Conservation (phyloP, 2,797 vertebrate species). For the Denticeps clupeoides region DNA sequence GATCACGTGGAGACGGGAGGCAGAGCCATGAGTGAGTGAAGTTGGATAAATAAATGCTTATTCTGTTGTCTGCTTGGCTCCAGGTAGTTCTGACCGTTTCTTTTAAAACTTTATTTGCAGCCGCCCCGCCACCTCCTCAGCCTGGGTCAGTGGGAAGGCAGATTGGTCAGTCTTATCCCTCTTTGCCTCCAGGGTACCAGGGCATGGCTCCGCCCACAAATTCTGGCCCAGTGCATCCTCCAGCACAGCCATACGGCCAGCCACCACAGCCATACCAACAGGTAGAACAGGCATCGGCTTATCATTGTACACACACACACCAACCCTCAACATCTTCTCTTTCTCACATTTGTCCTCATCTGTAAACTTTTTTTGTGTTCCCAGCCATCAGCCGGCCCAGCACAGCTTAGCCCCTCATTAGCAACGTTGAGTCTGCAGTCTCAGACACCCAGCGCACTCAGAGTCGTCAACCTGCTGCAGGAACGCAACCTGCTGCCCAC, state of each 20-base stretch:
- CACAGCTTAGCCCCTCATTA: conserved; percentile 72
- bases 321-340: too few species aligned
- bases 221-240: conserved; percentile 51
- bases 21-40: conserved; percentile 68
- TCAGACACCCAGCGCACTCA: conserved; percentile 73
- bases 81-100: conserved; percentile 12
- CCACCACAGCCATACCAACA: conserved; percentile 72
- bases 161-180: conserved; percentile 74
- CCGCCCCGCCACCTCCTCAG: conserved; percentile 48
- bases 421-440: conserved; percentile 71
- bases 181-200: conserved; percentile 82
- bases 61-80: conserved; percentile 6
- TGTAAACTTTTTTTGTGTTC: neutral
- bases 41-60: neutral
- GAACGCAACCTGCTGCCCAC: conserved; percentile 84
- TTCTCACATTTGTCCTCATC: neutral
- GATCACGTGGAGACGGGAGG: conserved; percentile 77
- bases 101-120: conserved; percentile 46
- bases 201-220: conserved; percentile 49
- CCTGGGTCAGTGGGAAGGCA: conserved; percentile 61
- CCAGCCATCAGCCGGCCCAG: conserved; percentile 60
- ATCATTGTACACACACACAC: neutral
- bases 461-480: conserved; percentile 87
- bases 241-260: conserved; percentile 65
- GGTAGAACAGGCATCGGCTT: conserved; percentile 50